These are phyloP conservation scores for Branchinecta sandiegonensis DNA, from an alignment of 2,888 invertebrate species.

Conservation along the genomic window DNA sequence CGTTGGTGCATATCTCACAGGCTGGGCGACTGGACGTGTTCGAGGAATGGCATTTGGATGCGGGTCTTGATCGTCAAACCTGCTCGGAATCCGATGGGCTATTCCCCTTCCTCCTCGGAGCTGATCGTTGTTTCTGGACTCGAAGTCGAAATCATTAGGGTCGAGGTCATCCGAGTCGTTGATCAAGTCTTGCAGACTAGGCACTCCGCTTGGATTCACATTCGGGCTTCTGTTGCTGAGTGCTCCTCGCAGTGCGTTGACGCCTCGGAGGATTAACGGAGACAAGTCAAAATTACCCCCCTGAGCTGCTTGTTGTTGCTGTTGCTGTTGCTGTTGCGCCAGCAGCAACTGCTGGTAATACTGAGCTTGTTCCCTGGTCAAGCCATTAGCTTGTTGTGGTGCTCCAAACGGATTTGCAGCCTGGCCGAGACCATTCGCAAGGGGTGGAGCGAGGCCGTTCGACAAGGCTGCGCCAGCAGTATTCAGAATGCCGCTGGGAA, in stretches of 20 bases:
- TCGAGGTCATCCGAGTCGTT: background rate
- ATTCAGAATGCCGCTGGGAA: background rate
- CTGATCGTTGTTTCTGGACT: background rate
- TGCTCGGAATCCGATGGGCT: background rate
- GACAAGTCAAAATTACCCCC: no score
- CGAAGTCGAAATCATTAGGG: background rate
- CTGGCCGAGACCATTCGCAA: no score
- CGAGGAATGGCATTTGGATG: no score
- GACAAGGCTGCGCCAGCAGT: background rate
- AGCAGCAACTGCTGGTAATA: no score
- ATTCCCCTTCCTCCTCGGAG: background rate
- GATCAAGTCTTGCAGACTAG: background rate
- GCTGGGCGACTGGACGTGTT: no score
- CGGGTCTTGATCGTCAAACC: background rate
- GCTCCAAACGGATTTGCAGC: constrained; percentile 7
- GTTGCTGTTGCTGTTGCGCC: no score
- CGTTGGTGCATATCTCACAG: no score
- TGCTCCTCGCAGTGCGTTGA: constrained; percentile 2
- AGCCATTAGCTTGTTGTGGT: background rate
- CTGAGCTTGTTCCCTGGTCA: background rate
- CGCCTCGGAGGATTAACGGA: background rate
- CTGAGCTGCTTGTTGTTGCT: no score
- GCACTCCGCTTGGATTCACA: background rate
- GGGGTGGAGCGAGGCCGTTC: background rate
- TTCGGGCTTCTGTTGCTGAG: background rate